Base-by-base conservation (phyloP, 2,888 invertebrate species). In the Anoncus sp. region DNA sequence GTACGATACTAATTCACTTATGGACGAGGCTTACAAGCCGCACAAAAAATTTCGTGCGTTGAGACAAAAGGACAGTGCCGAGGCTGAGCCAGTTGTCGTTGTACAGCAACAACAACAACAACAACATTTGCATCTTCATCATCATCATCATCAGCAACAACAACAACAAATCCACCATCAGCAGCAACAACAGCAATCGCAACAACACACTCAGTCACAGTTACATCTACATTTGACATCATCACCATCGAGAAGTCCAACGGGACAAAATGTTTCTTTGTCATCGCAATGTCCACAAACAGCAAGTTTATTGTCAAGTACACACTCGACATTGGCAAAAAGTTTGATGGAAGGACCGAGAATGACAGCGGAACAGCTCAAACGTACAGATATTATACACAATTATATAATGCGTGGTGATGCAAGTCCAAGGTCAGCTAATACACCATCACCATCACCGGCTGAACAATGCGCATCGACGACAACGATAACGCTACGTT, bases 21-120 rank as follows among this genome's bases (percentile, higher is more conserved):
- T 98, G 97, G 97, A 98, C 90, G 98, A 97, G 92, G 97, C 97
- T 16, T 98, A 98, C 92, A 97, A 98, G 90, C 98, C 98, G 78
- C 98, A 98, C 93, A 98, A 98, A 92, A 98, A 98, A 91, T 98
- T 98, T 94, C 95, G 98, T 53, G 97, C 97, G 2, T 92, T 97
- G 89, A 93, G 97, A 27, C 93, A 93, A 79, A 96, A 96, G 85
- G 97, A 97, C 88, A 94, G 95, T 1, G 96, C 96, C 51, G 97
- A 97, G 87, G 96, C 96, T 2, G 95, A 95, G 86, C 94, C 94
- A 0, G 96, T 95, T 75, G 91, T 93, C 9, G 87, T 89, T 53
- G 79, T 66, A 92, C 67, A 90, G 92, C 66, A 90, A 91, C 73
- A 75, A 83, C 96, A 96, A 87, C 92, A 92, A 77, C 86, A 86